Percentiles rank a stretch among this genome's conserved stretches.
Evolutionary conservation across 2,113 vertebrate genomes (phyloP).

Genomic region (Gnathonemus longibarbis): DNA sequence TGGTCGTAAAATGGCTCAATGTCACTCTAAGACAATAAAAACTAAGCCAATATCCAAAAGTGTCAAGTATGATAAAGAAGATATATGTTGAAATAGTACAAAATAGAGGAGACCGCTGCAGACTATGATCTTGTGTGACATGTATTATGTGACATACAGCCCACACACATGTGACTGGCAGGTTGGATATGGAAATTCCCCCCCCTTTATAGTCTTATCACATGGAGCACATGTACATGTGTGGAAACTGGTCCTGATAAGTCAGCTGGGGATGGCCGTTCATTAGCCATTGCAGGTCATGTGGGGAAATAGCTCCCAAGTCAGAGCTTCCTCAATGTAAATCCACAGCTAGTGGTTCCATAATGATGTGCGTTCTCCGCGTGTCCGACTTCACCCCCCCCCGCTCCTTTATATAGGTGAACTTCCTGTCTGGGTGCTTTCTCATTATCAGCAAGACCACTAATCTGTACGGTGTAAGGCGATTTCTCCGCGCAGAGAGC

Average conservation of each 20-base stretch:
- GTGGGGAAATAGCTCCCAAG: background rate
- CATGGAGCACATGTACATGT: background rate
- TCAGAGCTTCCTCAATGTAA: background rate
- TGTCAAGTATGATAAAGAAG: slow-evolving; percentile 22
- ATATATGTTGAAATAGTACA: background rate
- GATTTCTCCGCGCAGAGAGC: background rate
- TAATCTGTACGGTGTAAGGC: background rate
- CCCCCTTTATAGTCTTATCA: background rate
- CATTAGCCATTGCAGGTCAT: background rate
- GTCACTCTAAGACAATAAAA: slow-evolving; percentile 33
- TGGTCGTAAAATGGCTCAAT: slow-evolving; percentile 38
- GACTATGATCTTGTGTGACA: background rate
- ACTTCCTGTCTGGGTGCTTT: background rate
- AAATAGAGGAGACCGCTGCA: background rate
- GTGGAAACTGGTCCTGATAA: background rate
- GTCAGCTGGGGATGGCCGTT: background rate
- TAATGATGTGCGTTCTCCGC: background rate
- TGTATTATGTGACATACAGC: background rate
- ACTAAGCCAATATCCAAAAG: slow-evolving; percentile 33
- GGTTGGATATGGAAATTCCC: background rate
- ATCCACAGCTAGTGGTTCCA: background rate
- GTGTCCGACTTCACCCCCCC: background rate
- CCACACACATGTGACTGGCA: background rate
- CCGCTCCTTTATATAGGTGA: background rate
- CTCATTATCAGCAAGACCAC: background rate